Base-by-base conservation (phyloP, 2,888 invertebrate species). In the Gymnocheta viridis region DNA sequence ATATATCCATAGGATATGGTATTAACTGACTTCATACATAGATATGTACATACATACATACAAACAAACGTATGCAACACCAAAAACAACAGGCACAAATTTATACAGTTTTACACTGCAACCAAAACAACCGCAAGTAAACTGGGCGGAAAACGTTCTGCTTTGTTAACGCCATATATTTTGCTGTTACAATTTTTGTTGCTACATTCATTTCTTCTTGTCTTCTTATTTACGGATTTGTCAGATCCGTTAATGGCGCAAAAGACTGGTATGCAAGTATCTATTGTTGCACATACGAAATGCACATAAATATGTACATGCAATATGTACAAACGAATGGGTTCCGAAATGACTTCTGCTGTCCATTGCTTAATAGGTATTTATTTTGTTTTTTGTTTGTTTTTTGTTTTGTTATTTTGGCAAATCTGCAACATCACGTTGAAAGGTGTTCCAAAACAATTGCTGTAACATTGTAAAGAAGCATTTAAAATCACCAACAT, bases 71-170 rank as follows among this genome's bases (percentile, higher is more conserved):
- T 32, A 35, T 38, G 49, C 32, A 38, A 29, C 51, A 54, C 47
- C 27, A 76, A 14, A 32, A 32, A 56, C 24, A 58, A 7, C 17
- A 62, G 0, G 44, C 47, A 44, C 24, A 77, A 58, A 67, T 76
- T 32, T 44, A 29, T 47, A 29, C 22, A 47, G 35, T 24, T 74
- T 54, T 22, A 49, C 22, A 29, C 35, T 77, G 70, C 73, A 47
- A 72, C 74, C 49, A 69, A 60, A 74, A 80, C 66, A 81, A 84
- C 81, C 84, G 77, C 81, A 78, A 78, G 81, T 73, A 84, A 84
- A 81, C 81, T 81, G 84, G 81, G 84, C 84, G 84, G 84, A 84
- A 84, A 84, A 81, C 77, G 84, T 84, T 84, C 84, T 84, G 84
- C 84, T 84, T 81, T 78, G 84, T 84, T 84, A 84, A 81, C 81